Evolutionary conservation across 2,113 vertebrate genomes (phyloP), one percentile per base, ranked within the genome.

Genomic region (Gavialis gangeticus): DNA sequence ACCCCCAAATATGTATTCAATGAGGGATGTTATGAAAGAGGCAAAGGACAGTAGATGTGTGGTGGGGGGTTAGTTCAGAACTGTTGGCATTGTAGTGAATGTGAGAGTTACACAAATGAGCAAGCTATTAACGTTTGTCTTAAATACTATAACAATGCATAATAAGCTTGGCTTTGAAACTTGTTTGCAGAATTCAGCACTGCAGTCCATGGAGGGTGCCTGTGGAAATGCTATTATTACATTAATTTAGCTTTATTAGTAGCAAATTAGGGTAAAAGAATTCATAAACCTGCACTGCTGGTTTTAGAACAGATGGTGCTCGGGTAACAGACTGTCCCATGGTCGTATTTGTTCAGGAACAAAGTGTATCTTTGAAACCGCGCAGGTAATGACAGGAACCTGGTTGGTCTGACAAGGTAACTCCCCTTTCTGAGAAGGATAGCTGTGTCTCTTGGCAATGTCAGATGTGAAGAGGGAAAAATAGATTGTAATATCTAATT

Each of bases 311-410:
- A 86, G 94, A 83, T 82, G 75, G 89, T 84, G 89, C 87, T 58
- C 88, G 73, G 84, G 63, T 79, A 89, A 82, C 87, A 93, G 88
- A 81, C 87, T 83, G 79, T 92, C 79, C 82, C 46, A 79, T 24
- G 22, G 90, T 85, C 27, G 37, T 84, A 73, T 91, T 96, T 94
- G 89, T 89, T 95, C 83, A 73, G 90, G 90, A 95, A 34, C 80
- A 75, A 92, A 81, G 62, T 1, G 15, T 60, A 62, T 66, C 90
- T 83, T 86, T 95, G 93, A 78, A 95, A 94, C 85, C 60, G 79
- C 67, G 56, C 17, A 71, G 67, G 75, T 92, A 69, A 75, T 55
- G 82, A 57, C 73, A 85, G 69, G 82, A 85, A 88, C 57, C 10
- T 85, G 59, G 83, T 18, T 94, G 87, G 78, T 79, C 67, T 80